These are phyloP conservation scores for Gopherus flavomarginatus DNA, from an alignment of 2,113 vertebrate genomes.

Conservation along the genomic window DNA sequence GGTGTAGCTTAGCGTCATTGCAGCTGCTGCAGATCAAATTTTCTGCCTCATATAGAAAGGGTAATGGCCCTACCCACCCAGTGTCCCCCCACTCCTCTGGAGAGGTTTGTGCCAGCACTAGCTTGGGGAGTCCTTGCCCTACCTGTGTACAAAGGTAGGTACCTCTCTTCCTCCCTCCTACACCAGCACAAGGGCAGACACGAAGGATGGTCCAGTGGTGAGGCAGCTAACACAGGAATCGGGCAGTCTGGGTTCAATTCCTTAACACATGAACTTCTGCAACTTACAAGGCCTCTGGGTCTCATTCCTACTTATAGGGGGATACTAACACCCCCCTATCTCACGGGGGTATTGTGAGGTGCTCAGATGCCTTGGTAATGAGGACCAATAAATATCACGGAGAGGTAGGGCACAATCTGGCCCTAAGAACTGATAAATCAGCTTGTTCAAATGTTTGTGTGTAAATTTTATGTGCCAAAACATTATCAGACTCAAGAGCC, in stretches of 20 bases:
- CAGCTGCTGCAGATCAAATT: background rate
- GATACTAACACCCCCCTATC: background rate
- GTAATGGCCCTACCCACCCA: background rate
- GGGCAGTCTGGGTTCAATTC: too few relatives aligned
- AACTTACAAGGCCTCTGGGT: too few relatives aligned
- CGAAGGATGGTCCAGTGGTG: too few relatives aligned
- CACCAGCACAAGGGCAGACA: background rate
- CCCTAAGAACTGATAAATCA: background rate
- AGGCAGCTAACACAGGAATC: too few relatives aligned
- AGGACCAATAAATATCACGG: too few relatives aligned
- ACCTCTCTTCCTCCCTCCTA: background rate
- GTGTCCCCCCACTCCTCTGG: background rate
- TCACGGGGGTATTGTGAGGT: background rate
- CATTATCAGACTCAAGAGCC: background rate
- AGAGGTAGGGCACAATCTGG: background rate
- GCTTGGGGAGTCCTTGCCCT: background rate
- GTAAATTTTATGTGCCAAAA: background rate
- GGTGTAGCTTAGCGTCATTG: background rate
- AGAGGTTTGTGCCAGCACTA: background rate
- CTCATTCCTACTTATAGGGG: too few relatives aligned
- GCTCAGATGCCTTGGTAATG: too few relatives aligned
- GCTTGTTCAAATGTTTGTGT: background rate
- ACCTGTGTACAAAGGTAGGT: too few relatives aligned
- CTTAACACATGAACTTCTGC: too few relatives aligned
- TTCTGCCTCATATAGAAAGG: background rate